A percentile compares a stretch with the other conserved stretches of the same genome.
Evolutionary conservation across 1,140 invertebrate species (phyloP).

Genomic region (Andrena cerasifolii): DNA sequence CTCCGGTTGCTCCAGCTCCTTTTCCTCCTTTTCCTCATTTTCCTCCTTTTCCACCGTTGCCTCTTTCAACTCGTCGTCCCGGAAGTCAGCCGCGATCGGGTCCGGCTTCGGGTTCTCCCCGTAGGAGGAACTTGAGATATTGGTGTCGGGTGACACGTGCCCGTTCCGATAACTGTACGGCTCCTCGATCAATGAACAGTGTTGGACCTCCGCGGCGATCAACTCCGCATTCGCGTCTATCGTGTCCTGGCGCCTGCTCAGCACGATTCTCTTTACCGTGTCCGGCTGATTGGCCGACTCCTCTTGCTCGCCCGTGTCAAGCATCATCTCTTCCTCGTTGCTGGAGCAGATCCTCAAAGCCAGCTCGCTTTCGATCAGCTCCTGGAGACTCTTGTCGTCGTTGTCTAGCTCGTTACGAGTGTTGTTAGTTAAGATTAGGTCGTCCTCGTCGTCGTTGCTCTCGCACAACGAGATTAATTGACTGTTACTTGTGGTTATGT

Average conservation of each 20-base stretch:
- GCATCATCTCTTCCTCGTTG: slow-evolving; percentile 35
- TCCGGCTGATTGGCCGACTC: slow-evolving; percentile 52
- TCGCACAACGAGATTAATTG: slow-evolving; percentile 78
- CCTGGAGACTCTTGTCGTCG: slow-evolving; percentile 79
- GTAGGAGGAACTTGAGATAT: neutral
- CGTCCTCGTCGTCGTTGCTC: slow-evolving; percentile 75
- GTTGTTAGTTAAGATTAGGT: slow-evolving; percentile 73
- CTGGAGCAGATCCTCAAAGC: slow-evolving; percentile 76
- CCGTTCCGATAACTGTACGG: slow-evolving; percentile 74
- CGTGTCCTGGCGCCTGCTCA: slow-evolving; percentile 62
- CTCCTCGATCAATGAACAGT: slow-evolving; percentile 69
- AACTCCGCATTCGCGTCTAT: slow-evolving; percentile 73
- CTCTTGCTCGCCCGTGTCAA: slow-evolving; percentile 47
- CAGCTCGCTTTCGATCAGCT: slow-evolving; percentile 79
- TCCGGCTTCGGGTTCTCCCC: slow-evolving; percentile 26
- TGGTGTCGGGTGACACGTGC: slow-evolving; percentile 44
- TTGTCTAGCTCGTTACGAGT: slow-evolving; percentile 72
- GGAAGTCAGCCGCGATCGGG: neutral
- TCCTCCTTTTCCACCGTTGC: too few relatives aligned
- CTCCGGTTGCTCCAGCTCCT: too few relatives aligned
- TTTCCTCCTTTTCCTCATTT: too few relatives aligned
- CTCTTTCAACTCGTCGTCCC: slow-evolving; percentile 64
- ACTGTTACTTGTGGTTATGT: slow-evolving; percentile 78
- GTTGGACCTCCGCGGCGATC: slow-evolving; percentile 73
- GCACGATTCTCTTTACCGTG: slow-evolving; percentile 69